A percentile compares a stretch with the other conserved stretches of the same genome.
phyloP scores from a whole-genome alignment of 2,888 invertebrate species.

The Metallyticus violacea region DNA sequence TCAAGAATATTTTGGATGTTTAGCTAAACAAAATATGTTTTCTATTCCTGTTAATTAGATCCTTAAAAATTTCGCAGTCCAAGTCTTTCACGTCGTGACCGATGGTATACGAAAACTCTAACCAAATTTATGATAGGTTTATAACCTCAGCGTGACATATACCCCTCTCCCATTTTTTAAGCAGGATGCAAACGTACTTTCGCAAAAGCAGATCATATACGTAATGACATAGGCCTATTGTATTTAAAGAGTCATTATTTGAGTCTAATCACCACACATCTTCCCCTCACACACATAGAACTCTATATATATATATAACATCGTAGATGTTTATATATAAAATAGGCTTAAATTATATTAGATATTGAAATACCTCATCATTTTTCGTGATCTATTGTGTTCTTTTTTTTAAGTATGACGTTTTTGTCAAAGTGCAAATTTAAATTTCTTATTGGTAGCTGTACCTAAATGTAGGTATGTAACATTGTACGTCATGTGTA shows the following conservation, averaged over 20 bases:
- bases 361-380: slow-evolving; percentile 25
- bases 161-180: not conserved
- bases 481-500: not conserved
- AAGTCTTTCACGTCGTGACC: slow-evolving; percentile 19
- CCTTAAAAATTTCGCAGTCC: not conserved
- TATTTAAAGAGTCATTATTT: slow-evolving; percentile 5
- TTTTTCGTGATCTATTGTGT: slow-evolving; percentile 18
- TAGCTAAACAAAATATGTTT: not conserved
- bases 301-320: slow-evolving; percentile 12
- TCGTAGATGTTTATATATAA: slow-evolving; percentile 18
- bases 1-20: not conserved
- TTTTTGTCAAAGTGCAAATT: slow-evolving; percentile 21
- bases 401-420: slow-evolving; percentile 7
- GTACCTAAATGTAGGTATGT: slow-evolving; percentile 18
- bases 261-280: not conserved
- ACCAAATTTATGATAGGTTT: slow-evolving; percentile 15
- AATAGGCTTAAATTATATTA: slow-evolving; percentile 20
- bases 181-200: not conserved
- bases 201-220: not conserved
- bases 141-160: not conserved
- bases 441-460: slow-evolving; percentile 23
- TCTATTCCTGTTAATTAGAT: not conserved
- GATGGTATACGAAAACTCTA: slow-evolving; percentile 23
- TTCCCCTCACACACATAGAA: slow-evolving; percentile 3
- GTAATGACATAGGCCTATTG: slow-evolving; percentile 12